Percentiles rank a stretch among this genome's conserved stretches.
Evolutionary conservation across 2,888 invertebrate species (phyloP).

Genomic region (Cetonia aurata): DNA sequence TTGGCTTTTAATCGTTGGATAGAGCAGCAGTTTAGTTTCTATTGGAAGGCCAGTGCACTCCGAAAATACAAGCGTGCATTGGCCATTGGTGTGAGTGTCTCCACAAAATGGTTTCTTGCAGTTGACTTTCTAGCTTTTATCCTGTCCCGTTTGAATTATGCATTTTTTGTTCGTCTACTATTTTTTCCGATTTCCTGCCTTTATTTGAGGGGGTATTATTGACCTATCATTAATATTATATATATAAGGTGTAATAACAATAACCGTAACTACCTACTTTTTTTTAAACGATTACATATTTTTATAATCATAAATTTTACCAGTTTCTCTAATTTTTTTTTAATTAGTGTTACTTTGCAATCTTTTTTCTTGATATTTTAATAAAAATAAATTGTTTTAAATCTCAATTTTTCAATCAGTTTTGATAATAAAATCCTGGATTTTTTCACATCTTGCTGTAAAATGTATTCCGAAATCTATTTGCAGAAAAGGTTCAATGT

Average conservation of each 20-base stretch:
- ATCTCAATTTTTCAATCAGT: no score
- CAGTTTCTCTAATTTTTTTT: no score
- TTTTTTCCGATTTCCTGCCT: background rate
- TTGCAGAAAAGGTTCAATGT: background rate
- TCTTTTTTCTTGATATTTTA: no score
- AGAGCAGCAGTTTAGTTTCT: background rate
- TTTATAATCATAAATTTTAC: no score
- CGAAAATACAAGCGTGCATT: background rate
- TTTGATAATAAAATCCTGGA: no score
- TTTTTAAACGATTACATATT: no score
- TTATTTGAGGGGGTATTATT: background rate
- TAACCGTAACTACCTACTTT: no score
- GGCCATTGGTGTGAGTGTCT: slow-evolving; percentile 16
- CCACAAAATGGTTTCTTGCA: slow-evolving; percentile 17
- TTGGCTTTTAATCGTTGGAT: background rate
- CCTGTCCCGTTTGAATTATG: background rate
- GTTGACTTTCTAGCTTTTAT: background rate
- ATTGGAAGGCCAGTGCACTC: slow-evolving; percentile 6
- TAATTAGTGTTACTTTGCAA: no score
- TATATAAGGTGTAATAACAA: no score
- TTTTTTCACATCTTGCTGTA: background rate
- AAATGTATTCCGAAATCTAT: background rate
- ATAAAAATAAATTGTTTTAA: no score
- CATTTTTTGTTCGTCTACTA: background rate
- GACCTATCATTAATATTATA: background rate